These are phyloP conservation scores for Drosophila mojavensis DNA, from an alignment of 1,140 invertebrate genomes.

Conservation along the genomic window DNA sequence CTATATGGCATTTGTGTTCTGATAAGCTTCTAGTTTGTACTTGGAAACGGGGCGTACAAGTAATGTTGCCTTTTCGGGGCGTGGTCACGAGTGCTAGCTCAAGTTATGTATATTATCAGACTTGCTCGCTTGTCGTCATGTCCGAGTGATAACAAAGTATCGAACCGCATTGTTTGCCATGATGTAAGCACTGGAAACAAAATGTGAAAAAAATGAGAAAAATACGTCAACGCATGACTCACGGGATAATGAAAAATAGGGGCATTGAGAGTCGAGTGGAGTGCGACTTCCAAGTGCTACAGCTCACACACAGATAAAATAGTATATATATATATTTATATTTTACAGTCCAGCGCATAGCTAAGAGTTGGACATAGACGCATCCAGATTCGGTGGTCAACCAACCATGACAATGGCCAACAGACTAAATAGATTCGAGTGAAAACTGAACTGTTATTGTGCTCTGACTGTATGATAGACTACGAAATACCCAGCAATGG, in stretches of 20 bases:
- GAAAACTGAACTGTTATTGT: constrained; percentile 16
- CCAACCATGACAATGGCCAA: constrained; percentile 62
- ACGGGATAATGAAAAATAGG: constrained; percentile 24
- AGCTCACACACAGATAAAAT: constrained; percentile 25
- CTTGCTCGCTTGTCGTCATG: constrained; percentile 58
- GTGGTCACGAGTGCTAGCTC: constrained; percentile 18
- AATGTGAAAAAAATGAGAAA: constrained; percentile 14
- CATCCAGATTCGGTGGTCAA: constrained; percentile 50
- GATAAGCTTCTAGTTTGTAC: constrained; percentile 52
- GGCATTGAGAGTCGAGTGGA: constrained; percentile 20
- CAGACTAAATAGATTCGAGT: constrained; percentile 16
- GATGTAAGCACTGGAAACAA: constrained; percentile 63
- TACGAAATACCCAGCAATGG: neutral
- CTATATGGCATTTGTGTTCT: constrained; percentile 19
- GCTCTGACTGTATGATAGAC: neutral
- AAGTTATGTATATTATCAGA: constrained; percentile 39
- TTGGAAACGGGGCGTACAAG: constrained; percentile 28
- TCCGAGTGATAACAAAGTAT: constrained; percentile 41
- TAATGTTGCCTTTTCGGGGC: constrained; percentile 11
- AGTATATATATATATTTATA: constrained; percentile 18
- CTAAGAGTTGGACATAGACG: constrained; percentile 43
- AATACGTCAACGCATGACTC: constrained; percentile 52
- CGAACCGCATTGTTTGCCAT: constrained; percentile 37
- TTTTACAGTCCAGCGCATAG: constrained; percentile 56
- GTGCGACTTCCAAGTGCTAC: constrained; percentile 31